Evolutionary conservation across 1,140 invertebrate species (phyloP).

Genomic region (Drosophila bipectinata): DNA sequence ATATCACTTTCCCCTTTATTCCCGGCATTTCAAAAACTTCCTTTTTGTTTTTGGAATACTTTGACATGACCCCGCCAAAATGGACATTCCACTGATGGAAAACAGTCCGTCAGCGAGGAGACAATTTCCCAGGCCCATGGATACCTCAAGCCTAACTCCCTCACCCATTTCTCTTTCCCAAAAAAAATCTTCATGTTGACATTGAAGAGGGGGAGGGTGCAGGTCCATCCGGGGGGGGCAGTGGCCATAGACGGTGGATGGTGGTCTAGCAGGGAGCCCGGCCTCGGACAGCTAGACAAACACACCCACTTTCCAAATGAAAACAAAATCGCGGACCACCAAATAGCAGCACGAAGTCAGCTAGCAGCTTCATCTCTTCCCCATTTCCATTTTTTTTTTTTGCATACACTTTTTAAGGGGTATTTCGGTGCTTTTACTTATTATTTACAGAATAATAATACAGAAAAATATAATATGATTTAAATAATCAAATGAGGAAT

Average conservation of each 20-base stretch:
- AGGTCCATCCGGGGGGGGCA: not conserved
- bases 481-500: too few species aligned
- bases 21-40: constrained; percentile 8
- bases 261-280: not conserved
- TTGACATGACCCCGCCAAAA: not conserved
- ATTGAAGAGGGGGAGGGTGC: not conserved
- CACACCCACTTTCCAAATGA: constrained; percentile 75
- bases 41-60: not conserved
- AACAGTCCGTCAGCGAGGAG: not conserved
- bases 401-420: not conserved
- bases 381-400: constrained; percentile 4
- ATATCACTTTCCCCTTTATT: constrained; percentile 26
- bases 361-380: constrained; percentile 14
- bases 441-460: too few species aligned
- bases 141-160: not conserved
- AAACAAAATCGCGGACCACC: constrained; percentile 72
- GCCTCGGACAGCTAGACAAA: constrained; percentile 33
- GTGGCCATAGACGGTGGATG: not conserved
- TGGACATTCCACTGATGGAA: constrained; percentile 2
- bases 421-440: not conserved
- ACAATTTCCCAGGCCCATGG: constrained; percentile 11
- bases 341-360: constrained; percentile 71
- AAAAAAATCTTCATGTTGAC: constrained; percentile 4
- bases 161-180: not conserved
- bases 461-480: too few species aligned